Evolutionary conservation across 2,888 invertebrate genomes (phyloP), one percentile per base, ranked within the genome.

Genomic region (Melieria omissa): DNA sequence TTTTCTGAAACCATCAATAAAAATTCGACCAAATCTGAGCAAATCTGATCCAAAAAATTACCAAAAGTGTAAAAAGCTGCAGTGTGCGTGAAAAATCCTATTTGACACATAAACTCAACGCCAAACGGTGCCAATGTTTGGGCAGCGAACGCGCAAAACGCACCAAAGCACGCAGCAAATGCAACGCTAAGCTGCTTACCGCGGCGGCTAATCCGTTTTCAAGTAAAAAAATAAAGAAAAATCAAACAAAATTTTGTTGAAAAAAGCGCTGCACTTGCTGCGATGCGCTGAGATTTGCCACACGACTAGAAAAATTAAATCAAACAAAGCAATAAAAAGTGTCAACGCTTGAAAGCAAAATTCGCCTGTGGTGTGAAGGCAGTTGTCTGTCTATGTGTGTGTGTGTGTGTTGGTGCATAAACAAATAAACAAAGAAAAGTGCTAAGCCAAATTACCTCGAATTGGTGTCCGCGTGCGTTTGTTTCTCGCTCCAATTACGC

Each of bases 111-210:
- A 57, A 47, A 5, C 45, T 46, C 45, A 47, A 1, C 8, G 14
- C 65, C 54, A n/a, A 66, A n/a, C 49, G 14, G 52, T 14, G 12
- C 5, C 9, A 10, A 49, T 10, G 9, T n/a, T n/a, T 52, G 5
- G 14, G 6, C 52, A 52, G 1, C 42, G 12, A 46, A 14, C 49
- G 47, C 14, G 41, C 61, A 14, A 60, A 8, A 14, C 54, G 44
- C 10, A 8, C 41, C 8, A 61, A 29, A 69, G 44, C 46, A 54
- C n/a, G 29, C 5, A n/a, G 52, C 14, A 52, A 52, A 10, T 12
- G 12, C 52, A 60, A 49, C 58, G 44, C 42, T 61, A 68, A 68
- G 60, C 61, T 16, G 52, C 60, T 61, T 68, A 68, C 29, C 10
- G 12, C 8, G 8, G 52, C 54, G 12, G 45, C 52, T 61, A 68